Base-by-base conservation (phyloP, 2,888 invertebrate genomes). In the Eupithecia vulgata region DNA sequence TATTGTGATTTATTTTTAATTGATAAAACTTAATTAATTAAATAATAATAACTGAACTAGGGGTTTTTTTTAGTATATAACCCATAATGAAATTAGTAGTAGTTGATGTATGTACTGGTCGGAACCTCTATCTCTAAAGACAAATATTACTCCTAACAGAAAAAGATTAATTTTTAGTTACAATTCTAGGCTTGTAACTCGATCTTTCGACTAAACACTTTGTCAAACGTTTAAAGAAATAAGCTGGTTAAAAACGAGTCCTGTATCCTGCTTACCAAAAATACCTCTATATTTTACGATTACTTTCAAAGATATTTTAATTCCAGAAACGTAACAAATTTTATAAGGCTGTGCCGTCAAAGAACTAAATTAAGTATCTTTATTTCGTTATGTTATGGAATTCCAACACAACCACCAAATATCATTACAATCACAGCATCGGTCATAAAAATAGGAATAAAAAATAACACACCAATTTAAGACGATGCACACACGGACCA, bases 381-480 rank as follows among this genome's bases (percentile, higher is more conserved):
- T 57, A 12, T 13, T 12, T 25, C 25, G 25, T 25, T 57, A 57
- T 13, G 25, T 21, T 57, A 57, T 15, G 59, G 59, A 30, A 59
- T 34, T 61, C 61, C 61, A 61, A 61, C 17, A 34, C 34, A 17
- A 61, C 61, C 15, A 61, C 61, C 59, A 30, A 59, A 59, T 34
- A 30, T 8, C 61, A 61, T 34, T 34, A 61, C 17, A 34, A 61
- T 34, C 61, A 12, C 61, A 34, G 34, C 61, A 17, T 61, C 17
- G 17, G 34, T 61, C 61, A 17, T 61, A 61, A 61, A 61, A 61
- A 5, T 17, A 17, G 61, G 30, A 30, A 59, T 30, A 13, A 34
- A 17, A 52, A 52, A 52, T 15, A 59, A 17, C 15, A 61, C 6
- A 34, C 5, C 1, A 61, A 15, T 34, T 34, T 61, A 34, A 61